Conservation (phyloP, 2,888 invertebrate genomes). For the Rugalucina vietnamica region DNA sequence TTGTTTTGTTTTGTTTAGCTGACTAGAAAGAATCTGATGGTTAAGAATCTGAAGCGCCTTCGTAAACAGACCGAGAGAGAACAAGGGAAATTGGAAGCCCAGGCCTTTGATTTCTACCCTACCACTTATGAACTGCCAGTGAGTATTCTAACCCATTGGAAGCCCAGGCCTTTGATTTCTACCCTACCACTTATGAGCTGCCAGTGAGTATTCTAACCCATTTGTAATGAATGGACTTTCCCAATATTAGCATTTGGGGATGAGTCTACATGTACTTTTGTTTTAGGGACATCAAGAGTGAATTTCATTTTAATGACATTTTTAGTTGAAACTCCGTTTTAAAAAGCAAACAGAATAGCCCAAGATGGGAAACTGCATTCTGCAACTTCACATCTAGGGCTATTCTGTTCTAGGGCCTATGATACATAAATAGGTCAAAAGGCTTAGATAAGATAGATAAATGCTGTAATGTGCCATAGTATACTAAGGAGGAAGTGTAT, state of each 20-base stretch:
- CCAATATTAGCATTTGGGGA: too few species aligned
- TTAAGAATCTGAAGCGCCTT: slow-evolving; percentile 86
- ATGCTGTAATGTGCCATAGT: too few species aligned
- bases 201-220: slow-evolving; percentile 86
- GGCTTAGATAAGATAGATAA: neutral
- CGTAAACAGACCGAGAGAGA: slow-evolving; percentile 83
- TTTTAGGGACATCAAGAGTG: too few species aligned
- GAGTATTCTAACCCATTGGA: slow-evolving; percentile 83
- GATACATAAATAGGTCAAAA: neutral
- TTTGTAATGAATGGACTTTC: too few species aligned
- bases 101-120: slow-evolving; percentile 86
- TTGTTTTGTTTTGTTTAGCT: slow-evolving; percentile 81
- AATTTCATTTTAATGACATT: too few species aligned
- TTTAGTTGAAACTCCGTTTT: too few species aligned
- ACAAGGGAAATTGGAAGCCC: slow-evolving; percentile 84
- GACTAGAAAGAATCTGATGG: slow-evolving; percentile 87
- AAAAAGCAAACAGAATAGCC: too few species aligned
- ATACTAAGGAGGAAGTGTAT: neutral
- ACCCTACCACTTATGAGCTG: slow-evolving; percentile 86
- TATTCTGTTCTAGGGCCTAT: too few species aligned
- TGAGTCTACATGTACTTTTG: too few species aligned
- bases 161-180: slow-evolving; percentile 85
- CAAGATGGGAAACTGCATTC: too few species aligned
- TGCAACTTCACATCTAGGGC: too few species aligned
- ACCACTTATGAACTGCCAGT: slow-evolving; percentile 87